These are phyloP conservation scores for Cinclus mexicanus DNA, from an alignment of 2,113 vertebrate species.

Conservation along the genomic window DNA sequence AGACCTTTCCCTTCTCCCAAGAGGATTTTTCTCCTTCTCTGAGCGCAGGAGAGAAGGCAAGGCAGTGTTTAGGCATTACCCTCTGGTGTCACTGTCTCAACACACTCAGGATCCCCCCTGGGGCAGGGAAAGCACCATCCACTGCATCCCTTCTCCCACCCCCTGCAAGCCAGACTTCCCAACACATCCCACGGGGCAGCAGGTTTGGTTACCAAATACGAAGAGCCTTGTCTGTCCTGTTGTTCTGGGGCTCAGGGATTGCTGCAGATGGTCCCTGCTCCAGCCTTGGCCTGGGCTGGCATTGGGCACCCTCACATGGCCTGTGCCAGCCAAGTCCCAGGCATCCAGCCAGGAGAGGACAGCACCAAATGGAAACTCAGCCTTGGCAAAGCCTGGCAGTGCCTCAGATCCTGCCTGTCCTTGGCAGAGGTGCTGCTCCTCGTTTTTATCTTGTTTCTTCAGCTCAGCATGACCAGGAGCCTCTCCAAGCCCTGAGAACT, in stretches of 20 bases:
- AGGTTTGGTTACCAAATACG: background rate
- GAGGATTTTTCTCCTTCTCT: background rate
- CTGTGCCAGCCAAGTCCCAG: background rate
- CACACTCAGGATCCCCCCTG: background rate
- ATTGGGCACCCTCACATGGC: rapidly evolving
- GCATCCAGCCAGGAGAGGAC: background rate
- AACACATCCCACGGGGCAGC: background rate
- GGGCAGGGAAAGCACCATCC: background rate
- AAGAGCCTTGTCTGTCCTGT: rapidly evolving
- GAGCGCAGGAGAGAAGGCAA: background rate
- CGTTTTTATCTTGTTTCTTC: background rate
- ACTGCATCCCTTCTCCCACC: background rate
- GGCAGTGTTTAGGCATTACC: background rate
- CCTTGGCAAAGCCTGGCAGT: background rate
- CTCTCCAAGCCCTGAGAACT: background rate
- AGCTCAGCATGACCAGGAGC: background rate
- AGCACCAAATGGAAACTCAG: background rate
- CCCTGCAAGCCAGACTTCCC: background rate
- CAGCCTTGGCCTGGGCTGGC: background rate
- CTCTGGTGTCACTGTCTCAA: background rate
- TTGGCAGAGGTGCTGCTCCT: background rate
- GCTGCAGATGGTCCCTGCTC: background rate
- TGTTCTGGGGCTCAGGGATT: background rate
- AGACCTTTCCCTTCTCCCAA: background rate
- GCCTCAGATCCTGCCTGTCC: background rate